Conservation (phyloP, 2,797 vertebrate species). For the Avahi laniger region DNA sequence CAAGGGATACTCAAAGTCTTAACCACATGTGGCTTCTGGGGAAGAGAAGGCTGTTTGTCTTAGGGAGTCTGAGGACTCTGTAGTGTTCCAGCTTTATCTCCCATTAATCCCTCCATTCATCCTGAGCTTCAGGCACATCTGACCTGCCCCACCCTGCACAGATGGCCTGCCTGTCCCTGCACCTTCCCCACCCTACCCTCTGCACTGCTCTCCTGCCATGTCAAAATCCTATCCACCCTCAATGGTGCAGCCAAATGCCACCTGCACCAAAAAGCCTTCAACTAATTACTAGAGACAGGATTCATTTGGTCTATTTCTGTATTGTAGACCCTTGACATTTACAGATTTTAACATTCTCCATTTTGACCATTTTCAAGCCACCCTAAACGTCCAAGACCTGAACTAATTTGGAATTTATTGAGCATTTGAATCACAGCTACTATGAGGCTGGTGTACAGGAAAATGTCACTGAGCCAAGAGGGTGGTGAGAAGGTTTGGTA, state of each 20-base stretch:
- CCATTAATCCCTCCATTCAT: not conserved
- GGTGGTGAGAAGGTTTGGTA: not conserved
- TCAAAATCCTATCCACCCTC: not conserved
- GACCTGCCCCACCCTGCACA: not conserved
- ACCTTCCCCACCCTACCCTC: not conserved
- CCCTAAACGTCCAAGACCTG: not conserved
- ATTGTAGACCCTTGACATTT: not conserved
- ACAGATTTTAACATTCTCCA: not conserved
- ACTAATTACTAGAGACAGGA: rapidly evolving
- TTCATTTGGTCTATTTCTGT: not conserved
- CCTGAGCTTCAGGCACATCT: not conserved
- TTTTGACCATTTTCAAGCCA: not conserved
- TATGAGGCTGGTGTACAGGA: not conserved
- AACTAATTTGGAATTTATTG: not conserved
- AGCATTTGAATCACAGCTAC: not conserved
- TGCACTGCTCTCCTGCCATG: not conserved
- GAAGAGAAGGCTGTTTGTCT: not conserved
- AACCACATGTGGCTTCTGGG: not conserved
- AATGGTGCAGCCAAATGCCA: not conserved
- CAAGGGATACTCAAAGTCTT: not conserved
- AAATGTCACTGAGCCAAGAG: not conserved
- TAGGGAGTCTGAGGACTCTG: not conserved
- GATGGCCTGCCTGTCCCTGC: no score
- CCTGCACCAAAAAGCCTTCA: not conserved
- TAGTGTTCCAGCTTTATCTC: not conserved